These are phyloP conservation scores for Bos indicus DNA, from an alignment of 2,113 vertebrate genomes.

Conservation along the genomic window DNA sequence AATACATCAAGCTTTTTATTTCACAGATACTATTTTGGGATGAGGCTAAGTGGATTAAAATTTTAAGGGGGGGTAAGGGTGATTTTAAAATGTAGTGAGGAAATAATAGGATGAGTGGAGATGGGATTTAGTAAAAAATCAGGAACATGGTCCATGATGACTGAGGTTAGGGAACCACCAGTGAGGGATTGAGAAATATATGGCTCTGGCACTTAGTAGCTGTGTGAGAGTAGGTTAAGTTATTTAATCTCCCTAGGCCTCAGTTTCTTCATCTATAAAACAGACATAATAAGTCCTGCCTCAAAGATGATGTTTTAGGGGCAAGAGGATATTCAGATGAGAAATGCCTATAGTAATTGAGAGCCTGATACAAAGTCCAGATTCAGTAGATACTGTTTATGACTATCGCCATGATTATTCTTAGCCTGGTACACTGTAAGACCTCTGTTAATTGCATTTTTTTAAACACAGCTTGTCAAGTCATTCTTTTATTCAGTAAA, in stretches of 20 bases:
- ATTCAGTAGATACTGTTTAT: neutral
- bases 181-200: neutral
- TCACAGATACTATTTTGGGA: neutral
- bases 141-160: neutral
- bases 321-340: neutral
- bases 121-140: neutral
- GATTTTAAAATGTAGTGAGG: neutral
- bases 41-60: neutral
- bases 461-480: neutral
- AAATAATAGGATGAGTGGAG: neutral
- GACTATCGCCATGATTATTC: neutral
- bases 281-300: neutral
- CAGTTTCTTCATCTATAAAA: constrained; percentile 1
- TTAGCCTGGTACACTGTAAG: neutral
- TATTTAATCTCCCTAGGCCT: neutral
- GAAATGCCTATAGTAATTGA: neutral
- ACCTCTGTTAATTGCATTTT: neutral
- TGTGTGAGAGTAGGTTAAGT: neutral
- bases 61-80: neutral
- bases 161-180: neutral
- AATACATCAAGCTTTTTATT: neutral
- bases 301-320: neutral
- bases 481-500: neutral
- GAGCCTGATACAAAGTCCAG: neutral
- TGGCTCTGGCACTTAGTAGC: neutral